Percentiles rank a stretch among this genome's conserved stretches.
These are phyloP conservation scores for Hylaea fasciaria DNA, from an alignment of 2,888 invertebrate species.

Conservation along the genomic window DNA sequence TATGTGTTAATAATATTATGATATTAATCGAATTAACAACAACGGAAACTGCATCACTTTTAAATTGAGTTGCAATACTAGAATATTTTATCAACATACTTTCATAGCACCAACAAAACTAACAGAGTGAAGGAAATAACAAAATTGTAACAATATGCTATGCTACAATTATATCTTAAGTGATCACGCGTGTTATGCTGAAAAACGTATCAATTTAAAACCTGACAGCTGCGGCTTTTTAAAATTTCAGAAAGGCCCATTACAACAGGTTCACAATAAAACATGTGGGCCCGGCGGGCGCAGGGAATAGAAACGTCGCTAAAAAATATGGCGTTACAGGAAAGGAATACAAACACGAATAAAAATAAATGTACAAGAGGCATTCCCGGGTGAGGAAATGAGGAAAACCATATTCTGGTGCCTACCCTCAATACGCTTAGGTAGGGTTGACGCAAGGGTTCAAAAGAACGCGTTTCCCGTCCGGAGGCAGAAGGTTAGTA, in stretches of 20 bases:
- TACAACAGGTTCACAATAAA: slow-evolving; percentile 47
- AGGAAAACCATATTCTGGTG: slow-evolving; percentile 75
- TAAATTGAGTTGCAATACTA: too few species aligned
- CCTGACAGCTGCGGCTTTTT: slow-evolving; percentile 42
- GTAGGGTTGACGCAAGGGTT: slow-evolving; percentile 49
- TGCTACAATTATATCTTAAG: too few species aligned
- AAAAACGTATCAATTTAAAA: slow-evolving; percentile 5
- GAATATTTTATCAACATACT: too few species aligned
- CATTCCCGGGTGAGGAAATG: slow-evolving; percentile 73
- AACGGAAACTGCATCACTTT: too few species aligned
- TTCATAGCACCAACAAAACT: too few species aligned
- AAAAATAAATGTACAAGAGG: slow-evolving; percentile 76
- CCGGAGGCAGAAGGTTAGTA: neutral
- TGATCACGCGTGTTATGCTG: neutral
- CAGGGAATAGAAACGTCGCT: slow-evolving; percentile 67
- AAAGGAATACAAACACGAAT: slow-evolving; percentile 82
- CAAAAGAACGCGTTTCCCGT: neutral
- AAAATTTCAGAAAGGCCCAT: slow-evolving; percentile 40
- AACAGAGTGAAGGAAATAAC: too few species aligned
- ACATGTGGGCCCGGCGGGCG: slow-evolving; percentile 48
- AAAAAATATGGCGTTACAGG: slow-evolving; percentile 77
- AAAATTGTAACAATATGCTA: too few species aligned
- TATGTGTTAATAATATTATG: too few species aligned
- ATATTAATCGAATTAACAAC: too few species aligned
- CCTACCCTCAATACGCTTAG: slow-evolving; percentile 55